Base-by-base conservation (phyloP, 2,797 vertebrate species). In the Sebastes alutus region DNA sequence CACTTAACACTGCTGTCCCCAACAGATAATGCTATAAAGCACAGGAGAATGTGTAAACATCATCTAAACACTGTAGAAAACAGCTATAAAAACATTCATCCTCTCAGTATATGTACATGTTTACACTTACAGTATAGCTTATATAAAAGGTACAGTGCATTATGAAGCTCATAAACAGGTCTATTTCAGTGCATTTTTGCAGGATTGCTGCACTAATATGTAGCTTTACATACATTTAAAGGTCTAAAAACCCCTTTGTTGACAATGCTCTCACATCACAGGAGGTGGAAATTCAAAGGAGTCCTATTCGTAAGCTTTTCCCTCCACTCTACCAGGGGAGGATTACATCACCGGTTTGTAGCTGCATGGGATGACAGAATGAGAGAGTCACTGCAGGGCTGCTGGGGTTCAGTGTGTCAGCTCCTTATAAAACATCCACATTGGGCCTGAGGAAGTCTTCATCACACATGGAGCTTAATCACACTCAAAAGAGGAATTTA, bases 321-420 rank as follows among this genome's bases (percentile, higher is more conserved):
- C 92, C 90, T 88, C 86, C 84, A 62, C 49, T 70, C 46, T 78
- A 85, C 87, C 95, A 81, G 78, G 95, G 94, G 96, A 96, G 89
- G 78, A 95, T 96, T 95, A 96, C 94, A 93, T 96, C 95, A 96
- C 89, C 87, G 83, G 67, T 79, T 83, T 83, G 82, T 78, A 77
- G 77, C 80, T 54, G 79, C 35, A 38, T 38, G 35, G 81, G 88
- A 91, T 89, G 93, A 88, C 88, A 81, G 87, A 87, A 80, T 88
- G 23, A 7, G 72, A 69, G 86, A 78, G 84, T 75, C 80, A 46
- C 68, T 79, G 83, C 60, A 70, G 75, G 82, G 18, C 56, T 87
- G 75, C 80, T 38, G 80, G 35, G 20, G 10, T 72, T 78, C 66
- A 56, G 67, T 25, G 71, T 60, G 65, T 78, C 75, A 78, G 82